A percentile compares a stretch with the other conserved stretches of the same genome.
Evolutionary conservation across 2,888 invertebrate species (phyloP).

Genomic region (Fragum sueziense): DNA sequence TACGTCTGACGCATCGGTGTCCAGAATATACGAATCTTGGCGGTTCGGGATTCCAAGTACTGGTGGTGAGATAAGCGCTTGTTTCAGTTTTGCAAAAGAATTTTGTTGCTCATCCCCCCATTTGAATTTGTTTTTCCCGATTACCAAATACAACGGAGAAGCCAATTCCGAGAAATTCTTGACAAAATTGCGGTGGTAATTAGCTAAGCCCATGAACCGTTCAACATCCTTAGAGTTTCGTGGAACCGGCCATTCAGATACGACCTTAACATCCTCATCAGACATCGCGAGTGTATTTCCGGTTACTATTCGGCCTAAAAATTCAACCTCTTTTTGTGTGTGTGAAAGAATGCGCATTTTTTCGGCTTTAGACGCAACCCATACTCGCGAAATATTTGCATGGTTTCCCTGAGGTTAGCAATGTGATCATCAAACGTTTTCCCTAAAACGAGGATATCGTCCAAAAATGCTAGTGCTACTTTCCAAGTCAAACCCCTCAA

Average conservation of each 20-base stretch:
- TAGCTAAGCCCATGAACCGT: conserved; percentile 55
- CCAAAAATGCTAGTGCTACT: conserved; percentile 53
- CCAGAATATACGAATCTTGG: conserved; percentile 37
- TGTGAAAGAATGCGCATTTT: conserved; percentile 53
- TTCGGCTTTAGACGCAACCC: conserved; percentile 47
- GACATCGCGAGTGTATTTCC: conserved; percentile 20
- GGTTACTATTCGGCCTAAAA: conserved; percentile 40
- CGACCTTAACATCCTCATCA: conserved; percentile 11
- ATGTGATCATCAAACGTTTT: conserved; percentile 28
- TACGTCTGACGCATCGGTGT: conserved; percentile 44
- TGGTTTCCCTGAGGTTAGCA: conserved; percentile 29
- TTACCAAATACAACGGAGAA: conserved; percentile 30
- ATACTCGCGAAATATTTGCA: conserved; percentile 37
- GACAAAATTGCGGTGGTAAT: conserved; percentile 51
- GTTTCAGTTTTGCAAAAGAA: conserved; percentile 31
- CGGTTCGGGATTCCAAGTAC: conserved; percentile 30
- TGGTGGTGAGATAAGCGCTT: conserved; percentile 25
- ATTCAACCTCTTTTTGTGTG: conserved; percentile 39
- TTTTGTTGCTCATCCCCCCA: conserved; percentile 25
- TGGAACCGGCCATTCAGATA: conserved; percentile 37
- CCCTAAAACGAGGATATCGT: conserved; percentile 62
- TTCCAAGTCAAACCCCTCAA: conserved; percentile 52
- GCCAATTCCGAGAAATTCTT: conserved; percentile 29
- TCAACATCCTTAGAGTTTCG: conserved; percentile 38
- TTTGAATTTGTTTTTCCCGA: conserved; percentile 28